Conservation (phyloP, 2,797 vertebrate genomes). For the Thamnophis elegans region DNA sequence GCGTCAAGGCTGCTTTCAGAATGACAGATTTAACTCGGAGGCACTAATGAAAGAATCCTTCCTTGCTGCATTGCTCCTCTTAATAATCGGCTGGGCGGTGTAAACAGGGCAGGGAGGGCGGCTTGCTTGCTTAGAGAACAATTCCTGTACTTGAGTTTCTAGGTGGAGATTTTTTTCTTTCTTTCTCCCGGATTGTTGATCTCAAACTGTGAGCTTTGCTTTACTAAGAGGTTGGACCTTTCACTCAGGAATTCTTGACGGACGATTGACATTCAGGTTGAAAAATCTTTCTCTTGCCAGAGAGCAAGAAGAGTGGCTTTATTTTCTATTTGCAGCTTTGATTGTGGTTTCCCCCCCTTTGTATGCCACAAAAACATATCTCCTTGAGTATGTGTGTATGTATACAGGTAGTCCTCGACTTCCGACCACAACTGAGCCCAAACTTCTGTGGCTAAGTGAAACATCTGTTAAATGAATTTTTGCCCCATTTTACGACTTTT, state of each 20-base stretch:
- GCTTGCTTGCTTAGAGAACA: not conserved
- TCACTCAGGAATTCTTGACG: not conserved
- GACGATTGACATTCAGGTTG: not conserved
- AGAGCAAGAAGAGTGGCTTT: not conserved
- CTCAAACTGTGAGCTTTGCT: conserved; percentile 9
- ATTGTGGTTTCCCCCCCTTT: fast-evolving
- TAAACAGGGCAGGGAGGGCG: not conserved
- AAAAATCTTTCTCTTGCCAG: not conserved
- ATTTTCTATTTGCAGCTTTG: not conserved
- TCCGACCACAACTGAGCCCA: not conserved
- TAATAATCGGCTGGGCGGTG: conserved; percentile 15
- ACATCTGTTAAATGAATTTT: not conserved
- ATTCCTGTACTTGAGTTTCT: conserved; percentile 1
- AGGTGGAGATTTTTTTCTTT: not conserved
- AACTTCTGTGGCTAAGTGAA: not conserved
- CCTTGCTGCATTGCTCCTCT: not conserved
- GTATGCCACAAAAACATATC: not conserved
- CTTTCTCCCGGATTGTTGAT: not conserved
- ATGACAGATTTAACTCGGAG: not conserved
- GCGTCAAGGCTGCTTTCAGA: not conserved
- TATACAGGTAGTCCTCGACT: not conserved
- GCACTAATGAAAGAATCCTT: not conserved
- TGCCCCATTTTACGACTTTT: not conserved
- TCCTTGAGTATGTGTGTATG: not conserved
- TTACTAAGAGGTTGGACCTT: not conserved